phyloP scores from a whole-genome alignment of 2,888 invertebrate species.

The Idaea straminata region DNA sequence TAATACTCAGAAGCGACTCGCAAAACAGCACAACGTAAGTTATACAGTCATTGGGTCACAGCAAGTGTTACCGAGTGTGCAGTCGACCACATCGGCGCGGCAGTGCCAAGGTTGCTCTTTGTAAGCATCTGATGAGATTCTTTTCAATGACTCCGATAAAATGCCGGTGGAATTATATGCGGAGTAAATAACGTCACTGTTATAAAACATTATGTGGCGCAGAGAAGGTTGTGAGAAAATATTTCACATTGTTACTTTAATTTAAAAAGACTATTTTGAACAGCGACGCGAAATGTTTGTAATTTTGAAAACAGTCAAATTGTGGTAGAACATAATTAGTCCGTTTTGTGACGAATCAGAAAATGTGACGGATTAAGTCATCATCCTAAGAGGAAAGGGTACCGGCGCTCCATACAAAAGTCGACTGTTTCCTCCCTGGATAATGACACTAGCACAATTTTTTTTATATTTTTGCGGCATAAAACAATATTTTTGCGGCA shows the following conservation, averaged over 20 bases:
- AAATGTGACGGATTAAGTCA: too few species aligned
- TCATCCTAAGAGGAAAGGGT: too few species aligned
- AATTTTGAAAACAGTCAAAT: too few species aligned
- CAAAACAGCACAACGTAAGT: background rate
- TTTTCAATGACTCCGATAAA: constrained; percentile 1
- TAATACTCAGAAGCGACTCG: too few species aligned
- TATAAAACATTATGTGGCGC: background rate
- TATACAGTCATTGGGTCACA: background rate
- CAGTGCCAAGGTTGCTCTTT: background rate
- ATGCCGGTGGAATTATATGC: background rate
- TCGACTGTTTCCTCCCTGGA: too few species aligned
- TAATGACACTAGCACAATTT: too few species aligned
- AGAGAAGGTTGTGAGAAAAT: background rate
- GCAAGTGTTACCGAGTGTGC: background rate
- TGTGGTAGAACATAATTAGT: too few species aligned
- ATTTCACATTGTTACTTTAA: background rate
- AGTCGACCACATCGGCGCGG: background rate
- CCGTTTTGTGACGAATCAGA: too few species aligned
- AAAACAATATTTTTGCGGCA: too few species aligned
- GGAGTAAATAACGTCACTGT: background rate
- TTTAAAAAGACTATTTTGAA: background rate
- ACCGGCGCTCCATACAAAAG: too few species aligned
- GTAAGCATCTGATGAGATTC: background rate
- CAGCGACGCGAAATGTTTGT: too few species aligned
- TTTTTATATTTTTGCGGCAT: too few species aligned